phyloP scores from a whole-genome alignment of 2,113 vertebrate species.

The Romanogobio albipinnatus region DNA sequence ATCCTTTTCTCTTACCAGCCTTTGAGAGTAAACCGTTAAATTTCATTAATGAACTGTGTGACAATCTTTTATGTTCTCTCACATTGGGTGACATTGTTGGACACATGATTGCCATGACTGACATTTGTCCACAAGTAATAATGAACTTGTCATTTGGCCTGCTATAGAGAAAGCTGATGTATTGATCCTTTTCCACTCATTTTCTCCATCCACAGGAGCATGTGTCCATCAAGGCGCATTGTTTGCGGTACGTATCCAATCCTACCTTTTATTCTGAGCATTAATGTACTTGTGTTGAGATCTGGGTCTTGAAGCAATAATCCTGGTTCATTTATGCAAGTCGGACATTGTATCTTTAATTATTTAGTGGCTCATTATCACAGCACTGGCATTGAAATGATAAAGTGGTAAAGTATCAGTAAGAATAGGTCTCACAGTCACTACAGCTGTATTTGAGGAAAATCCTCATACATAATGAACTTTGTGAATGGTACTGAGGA shows the following conservation, averaged over 20 bases:
- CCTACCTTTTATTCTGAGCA: background rate
- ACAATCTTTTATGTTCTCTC: conserved; percentile 18
- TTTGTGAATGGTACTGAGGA: conserved; percentile 52
- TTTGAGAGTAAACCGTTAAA: background rate
- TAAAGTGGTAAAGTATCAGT: conserved; percentile 50
- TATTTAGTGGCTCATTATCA: conserved; percentile 52
- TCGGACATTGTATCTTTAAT: conserved; percentile 46
- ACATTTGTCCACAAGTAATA: background rate
- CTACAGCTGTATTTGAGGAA: conserved; percentile 40
- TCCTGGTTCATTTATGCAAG: conserved; percentile 32
- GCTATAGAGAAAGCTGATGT: conserved; percentile 1
- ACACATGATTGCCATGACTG: conserved; percentile 31
- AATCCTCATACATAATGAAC: conserved; percentile 55
- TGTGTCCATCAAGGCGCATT: conserved; percentile 83
- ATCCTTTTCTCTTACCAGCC: background rate
- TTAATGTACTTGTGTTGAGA: background rate
- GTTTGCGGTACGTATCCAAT: conserved; percentile 82
- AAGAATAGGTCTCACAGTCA: conserved; percentile 40
- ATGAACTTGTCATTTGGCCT: conserved; percentile 35
- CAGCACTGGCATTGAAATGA: conserved; percentile 43
- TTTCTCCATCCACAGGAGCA: conserved; percentile 76
- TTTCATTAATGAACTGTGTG: background rate
- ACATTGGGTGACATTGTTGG: background rate
- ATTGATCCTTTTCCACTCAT: conserved; percentile 34
- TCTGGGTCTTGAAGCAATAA: conserved; percentile 16